Evolutionary conservation across 2,888 invertebrate species (phyloP), one percentile per base, ranked within the genome.

Genomic region (Acanthococcus lagerstroemiae): DNA sequence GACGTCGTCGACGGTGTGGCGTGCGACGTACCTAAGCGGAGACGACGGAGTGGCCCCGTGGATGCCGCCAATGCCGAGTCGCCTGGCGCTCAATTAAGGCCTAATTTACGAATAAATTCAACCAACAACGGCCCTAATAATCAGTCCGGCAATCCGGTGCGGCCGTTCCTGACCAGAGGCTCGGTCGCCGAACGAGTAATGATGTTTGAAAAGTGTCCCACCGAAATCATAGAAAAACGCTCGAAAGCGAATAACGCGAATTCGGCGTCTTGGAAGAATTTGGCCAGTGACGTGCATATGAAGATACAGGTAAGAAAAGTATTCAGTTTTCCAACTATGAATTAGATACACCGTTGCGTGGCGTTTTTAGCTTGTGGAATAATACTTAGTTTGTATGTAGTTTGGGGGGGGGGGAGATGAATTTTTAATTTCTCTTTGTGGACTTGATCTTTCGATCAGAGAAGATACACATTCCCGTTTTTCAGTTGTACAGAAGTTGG

Each of bases 171-270:
- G 63, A 90, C 91, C 48, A 83, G 92, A 68, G 93, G 92, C 24
- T 92, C 92, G 4, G 93, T 93, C 2, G 92, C 92, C 24, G 93
- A 93, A 75, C 80, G 92, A 55, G 92, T 92, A 69, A 82, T 92
- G 70, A 89, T 92, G 77, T 93, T 93, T 75, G 93, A 93, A 77
- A 85, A 88, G 76, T 90, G 91, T 73, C 92, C 90, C 44, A 89
- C 88, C 74, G 89, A 87, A 74, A 79, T 86, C 55, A 75, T 87
- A 71, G 85, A 86, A 72, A 87, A 87, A 75, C 79, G 86, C 27
- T 75, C 75, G 4, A 78, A 77, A 6, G 79, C 85, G 73, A 67
- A 69, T 12, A 61, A 56, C 21, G 24, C 55, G 19, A 81, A 78
- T 76, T 81, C 80, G 73, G 80, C 74, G 73, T 75, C 78, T 2